Percentiles rank a stretch among this genome's conserved stretches.
These are phyloP conservation scores for Sebastolobus alascanus DNA, from an alignment of 2,797 vertebrate species.

Conservation along the genomic window DNA sequence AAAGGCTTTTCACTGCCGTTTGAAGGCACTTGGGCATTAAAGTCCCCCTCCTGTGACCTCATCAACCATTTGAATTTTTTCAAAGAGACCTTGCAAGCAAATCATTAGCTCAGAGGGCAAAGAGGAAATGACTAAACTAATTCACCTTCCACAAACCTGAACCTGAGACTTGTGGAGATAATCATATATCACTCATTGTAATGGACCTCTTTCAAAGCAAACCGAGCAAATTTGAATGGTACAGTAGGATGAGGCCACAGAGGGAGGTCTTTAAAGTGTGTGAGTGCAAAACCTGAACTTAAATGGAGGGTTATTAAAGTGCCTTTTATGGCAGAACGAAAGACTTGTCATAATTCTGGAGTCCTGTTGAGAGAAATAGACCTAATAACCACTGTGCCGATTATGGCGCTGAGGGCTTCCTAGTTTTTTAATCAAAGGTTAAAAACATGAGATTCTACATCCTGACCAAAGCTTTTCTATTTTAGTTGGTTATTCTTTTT, in stretches of 20 bases:
- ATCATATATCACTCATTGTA: conserved; percentile 53
- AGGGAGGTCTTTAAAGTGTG: conserved; percentile 52
- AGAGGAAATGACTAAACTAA: conserved; percentile 25
- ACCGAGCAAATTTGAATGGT: conserved; percentile 52
- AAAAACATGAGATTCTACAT: conserved; percentile 23
- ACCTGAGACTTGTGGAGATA: conserved; percentile 43
- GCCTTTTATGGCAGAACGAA: conserved; percentile 50
- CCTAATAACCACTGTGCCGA: conserved; percentile 19
- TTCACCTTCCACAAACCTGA: conserved; percentile 35
- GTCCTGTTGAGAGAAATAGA: conserved; percentile 45
- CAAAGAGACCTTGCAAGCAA: conserved; percentile 12
- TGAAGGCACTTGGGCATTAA: conserved; percentile 5
- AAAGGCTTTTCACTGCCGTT: neutral
- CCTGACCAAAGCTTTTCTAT: neutral
- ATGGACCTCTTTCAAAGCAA: conserved; percentile 53
- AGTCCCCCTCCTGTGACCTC: conserved; percentile 13
- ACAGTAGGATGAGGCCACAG: conserved; percentile 37
- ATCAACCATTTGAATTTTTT: conserved; percentile 26
- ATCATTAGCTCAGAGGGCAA: conserved; percentile 33
- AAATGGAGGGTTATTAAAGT: conserved; percentile 63
- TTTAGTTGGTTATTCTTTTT: neutral
- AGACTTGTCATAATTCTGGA: conserved; percentile 47
- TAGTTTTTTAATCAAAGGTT: conserved; percentile 32
- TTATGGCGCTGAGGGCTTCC: conserved; percentile 1
- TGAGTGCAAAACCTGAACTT: conserved; percentile 45